Conservation (phyloP, 1,140 invertebrate species). For the Asbolus verrucosus region DNA sequence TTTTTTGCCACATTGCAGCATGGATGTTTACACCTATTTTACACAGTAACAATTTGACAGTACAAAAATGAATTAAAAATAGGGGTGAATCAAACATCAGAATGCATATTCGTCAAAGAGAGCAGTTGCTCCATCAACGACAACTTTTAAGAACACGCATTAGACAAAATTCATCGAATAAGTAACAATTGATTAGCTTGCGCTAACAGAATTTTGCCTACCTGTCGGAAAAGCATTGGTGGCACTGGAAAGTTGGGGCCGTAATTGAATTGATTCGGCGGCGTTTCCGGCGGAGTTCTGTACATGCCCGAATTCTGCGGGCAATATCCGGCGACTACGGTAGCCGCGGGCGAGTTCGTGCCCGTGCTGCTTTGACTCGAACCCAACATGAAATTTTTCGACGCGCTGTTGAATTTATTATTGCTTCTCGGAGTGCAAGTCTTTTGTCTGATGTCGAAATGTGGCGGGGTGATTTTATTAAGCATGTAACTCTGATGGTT, state of each 20-base stretch:
- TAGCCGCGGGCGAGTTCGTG: constrained; percentile 61
- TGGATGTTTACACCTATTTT: too few relatives aligned
- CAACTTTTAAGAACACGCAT: too few relatives aligned
- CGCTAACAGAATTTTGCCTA: too few relatives aligned
- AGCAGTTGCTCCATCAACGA: too few relatives aligned
- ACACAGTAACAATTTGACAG: too few relatives aligned
- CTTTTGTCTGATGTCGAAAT: constrained; percentile 47
- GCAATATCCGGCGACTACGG: constrained; percentile 59
- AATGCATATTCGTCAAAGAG: too few relatives aligned
- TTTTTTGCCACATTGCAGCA: too few relatives aligned
- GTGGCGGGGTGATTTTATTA: constrained; percentile 28
- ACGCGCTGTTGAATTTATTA: constrained; percentile 32
- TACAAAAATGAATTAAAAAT: too few relatives aligned
- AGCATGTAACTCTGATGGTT: constrained; percentile 22
- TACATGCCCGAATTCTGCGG: constrained; percentile 49
- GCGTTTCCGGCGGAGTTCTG: constrained; percentile 60
- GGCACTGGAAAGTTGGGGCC: constrained; percentile 50
- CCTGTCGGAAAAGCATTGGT: constrained; percentile 60
- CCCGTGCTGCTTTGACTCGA: constrained; percentile 62
- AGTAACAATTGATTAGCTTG: too few relatives aligned
- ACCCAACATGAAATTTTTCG: constrained; percentile 52
- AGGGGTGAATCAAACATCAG: too few relatives aligned
- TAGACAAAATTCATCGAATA: too few relatives aligned
- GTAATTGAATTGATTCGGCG: constrained; percentile 56
- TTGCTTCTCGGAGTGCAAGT: constrained; percentile 48